These are phyloP conservation scores for Pelvicachromis taeniatus DNA, from an alignment of 2,113 vertebrate species.

Conservation along the genomic window DNA sequence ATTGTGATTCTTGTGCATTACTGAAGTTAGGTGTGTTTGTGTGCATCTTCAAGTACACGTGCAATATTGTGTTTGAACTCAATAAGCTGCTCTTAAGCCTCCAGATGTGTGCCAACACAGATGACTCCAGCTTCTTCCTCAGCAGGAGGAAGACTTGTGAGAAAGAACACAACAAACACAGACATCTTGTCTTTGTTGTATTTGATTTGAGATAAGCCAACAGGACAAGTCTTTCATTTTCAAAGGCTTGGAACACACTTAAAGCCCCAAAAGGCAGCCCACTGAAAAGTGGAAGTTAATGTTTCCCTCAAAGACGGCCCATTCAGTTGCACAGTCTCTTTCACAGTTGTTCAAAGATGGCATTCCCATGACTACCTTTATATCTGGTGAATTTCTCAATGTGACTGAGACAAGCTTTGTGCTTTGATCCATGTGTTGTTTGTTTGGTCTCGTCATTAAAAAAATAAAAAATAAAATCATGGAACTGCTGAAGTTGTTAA, in stretches of 20 bases:
- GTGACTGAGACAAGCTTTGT: neutral
- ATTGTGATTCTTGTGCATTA: neutral
- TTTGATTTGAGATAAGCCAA: neutral
- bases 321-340: neutral
- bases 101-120: neutral
- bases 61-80: conserved; percentile 11
- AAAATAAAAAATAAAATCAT: neutral
- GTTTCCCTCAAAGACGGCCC: neutral
- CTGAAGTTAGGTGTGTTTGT: neutral
- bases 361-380: neutral
- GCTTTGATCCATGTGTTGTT: neutral
- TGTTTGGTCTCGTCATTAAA: neutral
- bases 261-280: neutral
- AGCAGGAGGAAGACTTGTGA: conserved; percentile 46
- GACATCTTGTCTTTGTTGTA: neutral
- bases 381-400: neutral
- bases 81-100: conserved; percentile 81
- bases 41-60: conserved; percentile 42
- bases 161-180: neutral
- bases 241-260: neutral
- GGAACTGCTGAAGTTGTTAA: neutral
- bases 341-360: neutral
- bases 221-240: neutral
- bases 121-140: conserved; percentile 74
- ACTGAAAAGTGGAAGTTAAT: neutral